Evolutionary conservation across 1,140 invertebrate genomes (phyloP), one percentile per base, ranked within the genome.

Genomic region (Hermetia illucens): DNA sequence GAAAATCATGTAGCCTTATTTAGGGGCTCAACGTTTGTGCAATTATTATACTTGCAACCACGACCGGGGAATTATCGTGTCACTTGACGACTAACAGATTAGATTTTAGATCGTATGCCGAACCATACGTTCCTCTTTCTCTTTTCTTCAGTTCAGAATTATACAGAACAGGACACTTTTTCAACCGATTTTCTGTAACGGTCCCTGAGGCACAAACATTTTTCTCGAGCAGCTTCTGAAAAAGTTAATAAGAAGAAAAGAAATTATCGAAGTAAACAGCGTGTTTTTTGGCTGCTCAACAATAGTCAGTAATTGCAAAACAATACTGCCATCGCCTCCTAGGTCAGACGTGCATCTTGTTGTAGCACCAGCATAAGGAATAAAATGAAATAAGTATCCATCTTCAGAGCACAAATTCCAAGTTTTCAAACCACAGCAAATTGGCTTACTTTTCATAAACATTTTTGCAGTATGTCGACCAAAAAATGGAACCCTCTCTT

Each of bases 401-500:
- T 9, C 8, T n/a, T 8, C 10, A 12, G 6, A 8, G 31, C 9
- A 9, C 15, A 33, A 8, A 16, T 16, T n/a, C 62, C 62, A 64
- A 42, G 51, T 36, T 52, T 67, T 68, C 45, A 53, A 66, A 35
- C 62, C 61, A 52, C 60, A 66, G 41, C 55, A 50, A 42, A 68
- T 58, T 34, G 62, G 59, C 48, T 67, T 66, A 31, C 60, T 61
- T 48, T 52, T 49, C 35, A 66, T 65, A 42, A 58, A 62, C 47
- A 64, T 62, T 51, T 67, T 66, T 31, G 47, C 53, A 33, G 46
- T 50, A 50, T 70, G 62, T 46, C 51, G 48, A 35, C 64, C 66
- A 58, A 60, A 67, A 47, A 67, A 68, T 36, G 59, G 60, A 20
- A 69, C 54, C 64, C 68, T 68, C 42, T 53, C 46, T 51, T 68